These are phyloP conservation scores for Malaclemys terrapin DNA, from an alignment of 2,113 vertebrate species.

Conservation along the genomic window DNA sequence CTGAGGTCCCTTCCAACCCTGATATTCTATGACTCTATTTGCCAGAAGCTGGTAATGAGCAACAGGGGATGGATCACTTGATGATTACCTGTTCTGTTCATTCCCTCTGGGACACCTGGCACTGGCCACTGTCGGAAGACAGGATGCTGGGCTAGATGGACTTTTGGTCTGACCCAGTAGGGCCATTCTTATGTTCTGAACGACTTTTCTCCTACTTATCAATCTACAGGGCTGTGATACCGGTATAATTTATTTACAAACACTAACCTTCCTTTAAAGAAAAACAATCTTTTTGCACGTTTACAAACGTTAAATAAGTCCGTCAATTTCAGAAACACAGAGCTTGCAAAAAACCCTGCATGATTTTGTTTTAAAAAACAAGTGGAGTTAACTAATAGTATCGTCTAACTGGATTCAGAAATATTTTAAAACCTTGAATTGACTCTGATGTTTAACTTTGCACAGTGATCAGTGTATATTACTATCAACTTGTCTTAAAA, in stretches of 20 bases:
- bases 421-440: not conserved
- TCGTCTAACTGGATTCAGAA: not conserved
- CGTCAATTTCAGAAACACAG: not conserved
- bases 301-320: not conserved
- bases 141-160: no score
- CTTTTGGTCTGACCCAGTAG: no score
- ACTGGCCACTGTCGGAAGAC: no score
- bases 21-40: no score
- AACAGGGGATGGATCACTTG: no score
- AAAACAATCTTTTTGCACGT: not conserved
- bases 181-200: no score
- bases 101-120: no score
- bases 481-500: not conserved
- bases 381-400: not conserved
- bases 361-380: not conserved
- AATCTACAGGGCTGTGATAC: not conserved
- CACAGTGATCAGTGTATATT: not conserved
- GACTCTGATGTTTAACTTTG: not conserved
- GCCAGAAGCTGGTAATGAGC: no score
- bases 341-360: not conserved
- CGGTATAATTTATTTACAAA: not conserved
- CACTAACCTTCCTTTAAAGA: not conserved
- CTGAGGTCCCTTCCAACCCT: no score
- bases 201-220: not conserved
- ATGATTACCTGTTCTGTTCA: no score